Conservation (phyloP, 1,140 invertebrate species). For the Ips nitidus region DNA sequence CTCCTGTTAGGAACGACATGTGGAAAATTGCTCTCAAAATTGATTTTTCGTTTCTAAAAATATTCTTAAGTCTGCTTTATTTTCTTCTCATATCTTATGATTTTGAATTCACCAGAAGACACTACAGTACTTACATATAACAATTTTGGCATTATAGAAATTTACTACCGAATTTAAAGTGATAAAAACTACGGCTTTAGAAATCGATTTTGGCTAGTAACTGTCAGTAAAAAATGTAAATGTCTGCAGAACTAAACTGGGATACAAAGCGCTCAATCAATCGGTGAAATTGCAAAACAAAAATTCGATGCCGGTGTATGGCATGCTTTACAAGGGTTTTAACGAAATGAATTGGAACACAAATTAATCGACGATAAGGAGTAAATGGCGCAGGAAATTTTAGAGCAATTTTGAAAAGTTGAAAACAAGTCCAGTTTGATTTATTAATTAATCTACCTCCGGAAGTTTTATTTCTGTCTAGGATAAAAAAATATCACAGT, state of each 20-base stretch:
- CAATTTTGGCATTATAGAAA: too few species aligned
- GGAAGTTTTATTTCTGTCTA: neutral
- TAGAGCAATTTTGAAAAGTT: slow-evolving; percentile 17
- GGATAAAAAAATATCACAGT: too few species aligned
- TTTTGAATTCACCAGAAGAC: too few species aligned
- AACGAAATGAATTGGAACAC: slow-evolving; percentile 13
- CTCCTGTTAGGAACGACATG: too few species aligned
- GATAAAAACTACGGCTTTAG: too few species aligned
- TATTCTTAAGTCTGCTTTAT: too few species aligned
- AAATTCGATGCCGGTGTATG: slow-evolving; percentile 4
- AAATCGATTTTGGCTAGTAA: neutral
- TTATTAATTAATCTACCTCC: slow-evolving; percentile 9
- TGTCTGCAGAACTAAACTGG: neutral
- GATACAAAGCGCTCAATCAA: slow-evolving; percentile 11
- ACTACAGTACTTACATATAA: too few species aligned
- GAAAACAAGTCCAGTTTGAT: slow-evolving; percentile 7
- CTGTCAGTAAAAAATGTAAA: neutral
- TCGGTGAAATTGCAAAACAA: slow-evolving; percentile 6
- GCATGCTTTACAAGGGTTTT: slow-evolving; percentile 8
- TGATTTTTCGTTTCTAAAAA: too few species aligned
- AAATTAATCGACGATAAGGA: slow-evolving; percentile 12
- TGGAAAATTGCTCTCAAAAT: too few species aligned
- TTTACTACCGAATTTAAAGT: too few species aligned
- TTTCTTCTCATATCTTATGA: too few species aligned
- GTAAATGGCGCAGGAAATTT: slow-evolving; percentile 17